Evolutionary conservation across 2,113 vertebrate genomes (phyloP), one percentile per base, ranked within the genome.

Genomic region (Crotophaga sulcirostris): DNA sequence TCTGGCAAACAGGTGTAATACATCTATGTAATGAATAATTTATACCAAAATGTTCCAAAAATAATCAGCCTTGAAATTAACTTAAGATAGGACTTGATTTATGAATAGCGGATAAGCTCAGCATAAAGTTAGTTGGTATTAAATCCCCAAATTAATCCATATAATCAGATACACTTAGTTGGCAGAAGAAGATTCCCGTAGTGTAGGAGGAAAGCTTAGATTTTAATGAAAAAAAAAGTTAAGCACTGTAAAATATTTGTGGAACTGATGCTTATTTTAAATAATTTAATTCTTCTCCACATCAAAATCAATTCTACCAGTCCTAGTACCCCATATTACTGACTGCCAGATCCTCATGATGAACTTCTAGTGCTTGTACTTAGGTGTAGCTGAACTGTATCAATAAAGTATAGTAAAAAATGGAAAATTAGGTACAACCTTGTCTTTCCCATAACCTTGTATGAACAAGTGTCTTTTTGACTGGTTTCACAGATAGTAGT

Each of bases 21-120:
- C 38, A 28, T 68, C 47, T 77, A 38, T 85, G 70, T 74, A 84
- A 94, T 96, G 92, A 96, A 93, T 91, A 97, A 95, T 94, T 92
- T 85, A 68, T 89, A 84, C 16, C 26, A 89, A 79, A 80, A 63
- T 36, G 49, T 84, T 92, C 68, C 84, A 89, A 87, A 91, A 94
- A 97, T 94, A 92, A 92, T 91, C 76, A 94, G 38, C 78, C 90
- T 94, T 83, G 90, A 94, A 94, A 95, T 97, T 96, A 95, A 95
- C 91, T 92, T 92, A 95, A 90, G 80, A 70, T 86, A 70, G 34
- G 16, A n/a, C 64, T 92, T 88, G 89, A 95, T 97, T 91, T 91
- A 89, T 92, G 74, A 88, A 76, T 63, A 84, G 75, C 2, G 9
- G 73, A 80, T 91, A 87, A 95, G 8, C 42, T 84, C 38, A 63